phyloP scores from a whole-genome alignment of 2,797 vertebrate genomes.

The Carcharodon carcharias region DNA sequence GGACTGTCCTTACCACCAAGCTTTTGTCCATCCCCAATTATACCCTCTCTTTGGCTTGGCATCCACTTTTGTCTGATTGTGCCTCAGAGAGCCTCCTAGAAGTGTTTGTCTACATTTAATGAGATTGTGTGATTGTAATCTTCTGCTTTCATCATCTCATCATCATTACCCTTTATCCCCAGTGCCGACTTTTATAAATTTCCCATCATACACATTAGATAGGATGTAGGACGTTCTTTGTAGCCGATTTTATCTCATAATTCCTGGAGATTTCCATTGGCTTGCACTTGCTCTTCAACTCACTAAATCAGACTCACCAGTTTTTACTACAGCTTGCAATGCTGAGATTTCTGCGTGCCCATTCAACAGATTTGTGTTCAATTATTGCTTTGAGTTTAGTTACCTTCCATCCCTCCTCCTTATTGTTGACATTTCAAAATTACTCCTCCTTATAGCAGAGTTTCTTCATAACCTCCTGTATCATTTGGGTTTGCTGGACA shows the following conservation, averaged over 20 bases:
- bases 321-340: slow-evolving; percentile 74
- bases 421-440: slow-evolving; percentile 56
- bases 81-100: neutral
- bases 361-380: slow-evolving; percentile 66
- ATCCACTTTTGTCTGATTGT: neutral
- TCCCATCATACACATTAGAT: slow-evolving; percentile 81
- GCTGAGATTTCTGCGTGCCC: slow-evolving; percentile 72
- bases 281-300: slow-evolving; percentile 82
- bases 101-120: neutral
- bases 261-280: slow-evolving; percentile 73
- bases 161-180: slow-evolving; percentile 96
- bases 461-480: slow-evolving; percentile 76
- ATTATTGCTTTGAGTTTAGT: slow-evolving; percentile 77
- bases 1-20: neutral
- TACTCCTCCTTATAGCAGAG: slow-evolving; percentile 77
- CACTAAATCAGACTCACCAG: slow-evolving; percentile 63
- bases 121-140: too few relatives aligned
- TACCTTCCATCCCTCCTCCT: slow-evolving; percentile 75
- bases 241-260: slow-evolving; percentile 82
- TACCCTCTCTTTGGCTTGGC: neutral
- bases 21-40: neutral
- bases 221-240: slow-evolving; percentile 77
- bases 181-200: slow-evolving; percentile 80
- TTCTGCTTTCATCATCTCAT: slow-evolving; percentile 73
- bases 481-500: slow-evolving; percentile 80